These are phyloP conservation scores for Protophormia terraenovae DNA, from an alignment of 2,888 invertebrate genomes.

Conservation along the genomic window DNA sequence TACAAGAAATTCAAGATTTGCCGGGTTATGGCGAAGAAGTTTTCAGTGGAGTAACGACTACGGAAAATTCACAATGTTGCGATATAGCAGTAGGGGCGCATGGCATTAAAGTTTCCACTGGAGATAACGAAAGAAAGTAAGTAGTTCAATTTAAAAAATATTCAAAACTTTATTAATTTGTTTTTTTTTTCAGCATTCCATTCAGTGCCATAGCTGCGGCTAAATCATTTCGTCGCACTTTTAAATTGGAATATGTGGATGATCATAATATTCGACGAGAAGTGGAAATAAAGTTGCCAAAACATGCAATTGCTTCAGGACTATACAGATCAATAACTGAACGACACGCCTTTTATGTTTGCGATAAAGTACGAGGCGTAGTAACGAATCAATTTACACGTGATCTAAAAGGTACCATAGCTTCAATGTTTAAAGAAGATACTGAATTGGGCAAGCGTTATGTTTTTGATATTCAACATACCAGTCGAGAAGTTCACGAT, in stretches of 20 bases:
- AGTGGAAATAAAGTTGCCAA: slow-evolving; percentile 90
- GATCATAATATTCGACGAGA: slow-evolving; percentile 86
- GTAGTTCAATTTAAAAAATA: slow-evolving; percentile 49
- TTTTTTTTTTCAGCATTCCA: slow-evolving; percentile 85
- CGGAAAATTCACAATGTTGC: slow-evolving; percentile 79
- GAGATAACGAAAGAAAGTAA: slow-evolving; percentile 84
- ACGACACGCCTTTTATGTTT: slow-evolving; percentile 95
- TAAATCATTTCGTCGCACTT: slow-evolving; percentile 87
- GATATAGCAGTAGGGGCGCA: slow-evolving; percentile 91
- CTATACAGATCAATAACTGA: slow-evolving; percentile 93
- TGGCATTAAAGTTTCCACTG: slow-evolving; percentile 88
- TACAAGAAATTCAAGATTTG: slow-evolving; percentile 90
- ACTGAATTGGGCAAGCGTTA: slow-evolving; percentile 93
- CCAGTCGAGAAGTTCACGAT: slow-evolving; percentile 94
- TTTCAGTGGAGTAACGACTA: slow-evolving; percentile 86
- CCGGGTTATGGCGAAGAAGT: slow-evolving; percentile 92
- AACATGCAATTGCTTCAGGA: slow-evolving; percentile 90
- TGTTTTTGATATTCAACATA: slow-evolving; percentile 94
- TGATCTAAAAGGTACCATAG: slow-evolving; percentile 94
- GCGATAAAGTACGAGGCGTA: slow-evolving; percentile 93
- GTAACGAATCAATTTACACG: slow-evolving; percentile 94
- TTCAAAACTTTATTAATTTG: background rate
- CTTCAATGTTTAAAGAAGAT: slow-evolving; percentile 94
- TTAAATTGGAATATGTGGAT: slow-evolving; percentile 88
- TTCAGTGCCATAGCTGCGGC: slow-evolving; percentile 92